Evolutionary conservation across 2,888 invertebrate species (phyloP), one percentile per base, ranked within the genome.

Genomic region (Callosobruchus maculatus): DNA sequence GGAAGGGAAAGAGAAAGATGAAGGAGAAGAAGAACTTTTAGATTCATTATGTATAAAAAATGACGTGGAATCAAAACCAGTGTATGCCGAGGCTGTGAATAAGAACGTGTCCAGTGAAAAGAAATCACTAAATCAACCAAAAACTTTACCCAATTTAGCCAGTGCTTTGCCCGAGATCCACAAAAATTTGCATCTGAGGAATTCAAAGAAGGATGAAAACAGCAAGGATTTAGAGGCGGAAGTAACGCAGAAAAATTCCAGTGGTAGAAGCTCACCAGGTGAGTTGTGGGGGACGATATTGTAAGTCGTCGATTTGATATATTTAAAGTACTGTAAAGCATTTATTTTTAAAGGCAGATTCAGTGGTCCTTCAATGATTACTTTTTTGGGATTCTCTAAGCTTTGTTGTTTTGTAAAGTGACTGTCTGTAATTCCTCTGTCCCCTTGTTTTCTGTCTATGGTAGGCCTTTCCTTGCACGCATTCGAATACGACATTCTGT

Each of bases 251-350:
- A 75, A 86, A 67, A 77, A 75, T 18, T 74, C 78, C n/a, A 82
- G 82, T 72, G 81, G 90, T 80, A 81, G 90, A 81, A 85, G 90
- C 84, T 90, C 87, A 81, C 90, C 87, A 0, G 86, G 85, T 21
- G 71, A 71, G 67, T 49, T 49, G 49, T 13, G n/a, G n/a, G n/a
- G n/a, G n/a, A n/a, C n/a, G n/a, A n/a, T n/a, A n/a, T n/a, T n/a
- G n/a, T n/a, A n/a, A n/a, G n/a, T n/a, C n/a, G n/a, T 26, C 26
- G 2, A 7, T 26, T 26, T 26, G 26, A n/a, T n/a, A n/a, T n/a
- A n/a, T n/a, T n/a, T n/a, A n/a, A n/a, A n/a, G n/a, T n/a, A n/a
- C n/a, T n/a, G n/a, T n/a, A n/a, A n/a, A n/a, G n/a, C n/a, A n/a
- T n/a, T n/a, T n/a, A n/a, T n/a, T n/a, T n/a, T n/a, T n/a, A n/a